Evolutionary conservation across 2,797 vertebrate species (phyloP), one percentile per base, ranked within the genome.

Genomic region (Gambusia yucatana): DNA sequence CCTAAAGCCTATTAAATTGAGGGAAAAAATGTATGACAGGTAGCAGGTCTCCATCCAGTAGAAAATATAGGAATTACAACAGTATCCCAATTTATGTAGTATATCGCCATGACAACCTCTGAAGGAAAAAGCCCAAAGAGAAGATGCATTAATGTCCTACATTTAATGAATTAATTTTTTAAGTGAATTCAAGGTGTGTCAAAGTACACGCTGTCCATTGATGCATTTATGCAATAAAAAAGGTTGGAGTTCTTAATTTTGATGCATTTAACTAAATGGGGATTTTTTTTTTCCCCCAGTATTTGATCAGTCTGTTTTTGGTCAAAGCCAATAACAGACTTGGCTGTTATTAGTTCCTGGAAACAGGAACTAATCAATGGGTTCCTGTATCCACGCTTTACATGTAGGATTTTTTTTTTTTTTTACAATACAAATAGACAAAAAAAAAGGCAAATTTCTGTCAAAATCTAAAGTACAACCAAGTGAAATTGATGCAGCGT

Each of bases 1-100:
- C 7, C 17, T 65, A 36, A 20, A 7, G 61, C 3, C 16, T 17
- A 10, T 65, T 36, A 39, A 39, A 65, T 20, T 36, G 30, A 2
- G 16, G 4, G 1, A 1, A 7, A 5, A 7, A 6, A 16, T 17
- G 0, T 39, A 20, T 0, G 0, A 36, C 30, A 36, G 14, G 61
- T 36, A 36, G 61, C 61, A 63, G 59, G 30, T 63, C 25, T 36
- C 5, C 14, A 36, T 65, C 33, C 17, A 36, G 22, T 22, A 50
- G 48, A 22, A 50, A 8, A 22, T 50, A 1, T 22, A 9, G 50
- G 50, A 52, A 52, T 52, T 52, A 52, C 20, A 52, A 52, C 7
- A 9, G 22, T 52, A 9, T 47, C 16, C 46, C 16, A 47, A 61
- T 14, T 11, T 30, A 30, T 33, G 16, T 6, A 20, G 16, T 36